Evolutionary conservation across 2,113 vertebrate species (phyloP), one percentile per base, ranked within the genome.

Genomic region (Pandion haliaetus): DNA sequence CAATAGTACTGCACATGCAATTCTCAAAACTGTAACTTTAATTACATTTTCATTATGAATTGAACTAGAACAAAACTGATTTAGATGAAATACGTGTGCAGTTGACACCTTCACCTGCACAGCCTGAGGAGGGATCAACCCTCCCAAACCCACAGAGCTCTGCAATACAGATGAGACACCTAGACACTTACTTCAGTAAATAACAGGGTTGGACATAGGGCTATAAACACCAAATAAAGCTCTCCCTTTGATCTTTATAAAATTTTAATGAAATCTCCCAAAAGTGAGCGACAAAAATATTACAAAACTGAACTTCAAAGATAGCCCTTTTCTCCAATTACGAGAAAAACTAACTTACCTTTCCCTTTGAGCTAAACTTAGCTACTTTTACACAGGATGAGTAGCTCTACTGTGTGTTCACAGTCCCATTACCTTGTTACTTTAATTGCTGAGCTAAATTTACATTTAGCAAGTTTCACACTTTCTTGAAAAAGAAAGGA

Each of bases 221-320:
- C 44, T 95, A 40, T 52, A 63, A 94, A 89, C 61, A 89, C 32
- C 58, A 82, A 86, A 86, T 89, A 88, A 91, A 84, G 47, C 16
- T 74, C 28, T 82, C n/a, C n/a, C 77, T 96, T 91, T 95, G 93
- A 93, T 93, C 55, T 91, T 83, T 34, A 18, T 11, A 82, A 79
- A 90, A 49, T 25, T 36, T 65, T 82, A 66, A 94, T 59, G 32
- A 84, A 86, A 89, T 36, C 73, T 66, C 70, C 34, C 65, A 34
- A 71, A 95, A 94, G 10, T 9, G 14, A 84, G 76, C 57, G 40
- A 91, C 49, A 87, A 89, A 92, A 95, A 65, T 42, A 65, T 36
- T 76, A 84, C 44, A 96, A 91, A 96, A 79, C 15, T 32, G 36
- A 72, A 89, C 62, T 91, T 95, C 83, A 97, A 95, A 94, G 81